Base-by-base conservation (phyloP, 2,113 vertebrate species). In the Labeo rohita region DNA sequence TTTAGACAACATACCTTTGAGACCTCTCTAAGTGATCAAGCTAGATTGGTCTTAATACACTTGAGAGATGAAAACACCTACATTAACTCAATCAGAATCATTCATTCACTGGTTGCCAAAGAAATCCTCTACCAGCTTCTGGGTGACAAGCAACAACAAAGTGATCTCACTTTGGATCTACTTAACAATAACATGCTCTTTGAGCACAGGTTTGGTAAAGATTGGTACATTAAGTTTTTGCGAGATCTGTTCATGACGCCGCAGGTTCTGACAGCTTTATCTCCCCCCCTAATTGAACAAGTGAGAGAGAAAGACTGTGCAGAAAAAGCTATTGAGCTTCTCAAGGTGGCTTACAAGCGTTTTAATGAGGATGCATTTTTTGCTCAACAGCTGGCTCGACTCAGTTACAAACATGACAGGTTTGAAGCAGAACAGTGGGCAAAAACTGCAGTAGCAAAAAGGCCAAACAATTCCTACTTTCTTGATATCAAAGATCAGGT, bases 401-500 rank as follows among this genome's bases (percentile, higher is more conserved):
- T 97, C 52, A 92, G 93, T 86, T 96, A 96, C 3, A 91, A 23
- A n/a, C 88, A 95, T 0, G 93, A 96, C 49, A 94, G 91, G 73
- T 97, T 96, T 91, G 89, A 93, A 0, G 95, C 96, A 0, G 84
- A 94, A 87, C 0, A 87, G 0, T 97, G 96, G 96, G 95, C 95
- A 86, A 86, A 91, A 11, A 87, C 89, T 7, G 95, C 96, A 88
- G 95, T 91, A 74, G 65, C 15, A 11, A 83, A 92, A 59, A 86
- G 89, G 85, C 95, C 96, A 0, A 84, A 89, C 9, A 95, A 96
- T 90, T 96, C 96, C 0, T 97, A 87, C 43, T 96, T 97, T 88
- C 92, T 96, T 0, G 94, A 97, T 85, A 97, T 96, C 73, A 96
- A 95, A 91, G 96, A 96, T 0, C 96, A 96, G 21, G 95, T 97